A percentile compares a stretch with the other conserved stretches of the same genome.
These are phyloP conservation scores for Phalacrocorax carbo DNA, from an alignment of 2,113 vertebrate genomes.

Conservation along the genomic window DNA sequence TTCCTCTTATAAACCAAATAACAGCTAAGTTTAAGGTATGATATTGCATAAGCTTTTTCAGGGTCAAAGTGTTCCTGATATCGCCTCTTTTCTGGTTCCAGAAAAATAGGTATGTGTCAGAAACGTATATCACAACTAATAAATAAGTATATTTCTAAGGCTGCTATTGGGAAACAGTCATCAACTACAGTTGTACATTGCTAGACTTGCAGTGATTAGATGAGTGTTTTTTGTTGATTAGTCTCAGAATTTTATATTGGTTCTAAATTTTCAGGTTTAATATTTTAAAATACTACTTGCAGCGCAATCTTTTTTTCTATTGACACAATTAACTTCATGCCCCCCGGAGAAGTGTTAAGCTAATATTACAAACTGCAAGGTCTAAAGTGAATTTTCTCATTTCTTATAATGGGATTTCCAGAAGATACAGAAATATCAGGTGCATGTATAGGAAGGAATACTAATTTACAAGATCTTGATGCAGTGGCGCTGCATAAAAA, in stretches of 20 bases:
- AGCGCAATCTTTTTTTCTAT: neutral
- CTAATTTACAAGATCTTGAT: neutral
- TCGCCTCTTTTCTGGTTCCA: neutral
- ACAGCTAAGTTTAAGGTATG: conserved; percentile 95
- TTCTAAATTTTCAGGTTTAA: neutral
- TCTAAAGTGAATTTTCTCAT: neutral
- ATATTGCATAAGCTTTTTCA: neutral
- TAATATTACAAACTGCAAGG: neutral
- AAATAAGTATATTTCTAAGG: neutral
- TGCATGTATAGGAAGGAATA: neutral
- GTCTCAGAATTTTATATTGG: neutral
- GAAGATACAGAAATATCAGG: neutral
- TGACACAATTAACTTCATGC: neutral
- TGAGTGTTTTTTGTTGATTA: neutral
- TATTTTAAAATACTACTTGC: neutral
- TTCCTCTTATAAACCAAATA: conserved; percentile 98
- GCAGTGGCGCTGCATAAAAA: neutral
- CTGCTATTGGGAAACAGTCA: neutral
- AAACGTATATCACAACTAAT: neutral
- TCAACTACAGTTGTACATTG: neutral
- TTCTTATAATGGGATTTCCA: neutral
- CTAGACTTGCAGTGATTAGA: neutral
- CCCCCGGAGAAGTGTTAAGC: neutral
- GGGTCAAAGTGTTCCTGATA: neutral
- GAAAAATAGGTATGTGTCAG: neutral